Conservation (phyloP, 2,888 invertebrate genomes). For the Drosophila robusta region DNA sequence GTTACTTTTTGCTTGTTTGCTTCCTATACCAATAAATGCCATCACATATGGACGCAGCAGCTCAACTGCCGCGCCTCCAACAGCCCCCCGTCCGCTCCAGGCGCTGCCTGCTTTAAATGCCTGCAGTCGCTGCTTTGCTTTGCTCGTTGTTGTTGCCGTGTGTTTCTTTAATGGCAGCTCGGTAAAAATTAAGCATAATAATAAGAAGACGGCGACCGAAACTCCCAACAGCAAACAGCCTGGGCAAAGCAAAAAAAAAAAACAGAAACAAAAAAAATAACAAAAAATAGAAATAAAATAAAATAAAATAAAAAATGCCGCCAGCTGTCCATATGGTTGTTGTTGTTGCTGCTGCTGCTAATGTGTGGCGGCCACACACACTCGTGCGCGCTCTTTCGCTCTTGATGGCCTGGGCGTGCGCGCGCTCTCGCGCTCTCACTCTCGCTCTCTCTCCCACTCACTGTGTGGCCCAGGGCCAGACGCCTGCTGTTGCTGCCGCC, state of each 20-base stretch:
- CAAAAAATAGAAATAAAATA: conserved; percentile 28
- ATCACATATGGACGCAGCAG: conserved; percentile 57
- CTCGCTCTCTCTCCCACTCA: conserved; percentile 23
- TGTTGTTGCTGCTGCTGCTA: conserved; percentile 43
- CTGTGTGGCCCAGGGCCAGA: conserved; percentile 44
- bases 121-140: conserved; percentile 38
- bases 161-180: conserved; percentile 61
- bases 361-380: conserved; percentile 57
- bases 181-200: conserved; percentile 74
- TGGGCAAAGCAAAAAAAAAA: conserved; percentile 16
- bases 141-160: conserved; percentile 36
- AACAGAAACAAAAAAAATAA: conserved; percentile 2
- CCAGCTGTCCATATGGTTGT: conserved; percentile 67
- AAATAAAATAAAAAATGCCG: conserved; percentile 34
- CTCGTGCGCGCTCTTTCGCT: conserved; percentile 40
- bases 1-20: conserved; percentile 65
- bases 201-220: conserved; percentile 69
- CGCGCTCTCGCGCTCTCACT: conserved; percentile 39
- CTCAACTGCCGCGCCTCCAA: conserved; percentile 18
- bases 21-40: conserved; percentile 64
- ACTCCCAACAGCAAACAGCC: conserved; percentile 61
- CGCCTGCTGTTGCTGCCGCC: conserved; percentile 24
- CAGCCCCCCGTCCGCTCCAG: conserved; percentile 3
- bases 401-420: conserved; percentile 19
- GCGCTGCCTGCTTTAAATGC: conserved; percentile 50